Evolutionary conservation across 2,797 vertebrate species (phyloP).

Genomic region (Thripadectes ignobilis): DNA sequence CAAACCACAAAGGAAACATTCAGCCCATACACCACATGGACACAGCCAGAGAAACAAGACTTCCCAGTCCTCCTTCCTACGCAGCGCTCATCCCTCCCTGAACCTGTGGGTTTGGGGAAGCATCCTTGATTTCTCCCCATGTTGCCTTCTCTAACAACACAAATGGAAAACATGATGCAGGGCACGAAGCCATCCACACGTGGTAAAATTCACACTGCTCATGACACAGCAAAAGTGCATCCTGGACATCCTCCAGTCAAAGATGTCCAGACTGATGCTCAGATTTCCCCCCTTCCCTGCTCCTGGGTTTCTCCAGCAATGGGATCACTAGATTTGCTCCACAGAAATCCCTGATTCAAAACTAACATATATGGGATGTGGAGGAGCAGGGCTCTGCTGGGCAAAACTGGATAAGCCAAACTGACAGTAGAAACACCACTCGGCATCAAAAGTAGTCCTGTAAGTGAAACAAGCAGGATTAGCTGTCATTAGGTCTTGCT

Average conservation of each 20-base stretch:
- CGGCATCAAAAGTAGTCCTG: not conserved
- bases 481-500: conserved; percentile 11
- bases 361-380: rapidly evolving
- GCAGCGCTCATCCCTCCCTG: not conserved
- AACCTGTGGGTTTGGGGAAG: not conserved
- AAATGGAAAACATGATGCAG: not conserved
- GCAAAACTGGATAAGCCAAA: not conserved
- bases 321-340: not conserved
- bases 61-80: not conserved
- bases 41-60: conserved; percentile 33
- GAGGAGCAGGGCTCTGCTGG: not conserved
- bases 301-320: not conserved
- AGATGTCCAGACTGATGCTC: not conserved
- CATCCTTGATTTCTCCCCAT: not conserved
- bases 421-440: not conserved
- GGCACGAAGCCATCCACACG: rapidly evolving
- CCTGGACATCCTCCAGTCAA: not conserved
- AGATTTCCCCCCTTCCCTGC: not conserved
- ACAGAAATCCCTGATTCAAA: not conserved
- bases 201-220: not conserved
- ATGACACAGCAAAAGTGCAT: not conserved
- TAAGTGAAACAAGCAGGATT: not conserved
- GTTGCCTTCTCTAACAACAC: not conserved
- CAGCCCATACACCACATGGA: not conserved
- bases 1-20: conserved; percentile 64